Evolutionary conservation across 2,113 vertebrate genomes (phyloP).

Genomic region (Scytalopus superciliaris): DNA sequence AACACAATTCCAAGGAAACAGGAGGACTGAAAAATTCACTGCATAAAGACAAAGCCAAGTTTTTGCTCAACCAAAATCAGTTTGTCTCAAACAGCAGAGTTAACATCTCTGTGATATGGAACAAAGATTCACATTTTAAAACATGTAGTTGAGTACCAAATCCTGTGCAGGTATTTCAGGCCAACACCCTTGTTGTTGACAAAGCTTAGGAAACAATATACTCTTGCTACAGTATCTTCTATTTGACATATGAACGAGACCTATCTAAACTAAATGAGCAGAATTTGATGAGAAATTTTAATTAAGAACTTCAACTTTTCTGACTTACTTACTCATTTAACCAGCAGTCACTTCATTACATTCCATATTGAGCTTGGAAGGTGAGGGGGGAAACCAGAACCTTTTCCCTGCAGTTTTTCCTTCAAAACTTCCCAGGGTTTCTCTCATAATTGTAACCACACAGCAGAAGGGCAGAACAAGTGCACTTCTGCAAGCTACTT

Average conservation of each 20-base stretch:
- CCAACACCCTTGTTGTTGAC: background rate
- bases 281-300: background rate
- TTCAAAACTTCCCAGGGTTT: background rate
- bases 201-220: background rate
- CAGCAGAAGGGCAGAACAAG: background rate
- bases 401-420: background rate
- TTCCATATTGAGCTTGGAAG: background rate
- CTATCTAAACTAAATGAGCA: background rate
- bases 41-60: background rate
- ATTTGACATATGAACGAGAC: background rate
- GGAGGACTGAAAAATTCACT: background rate
- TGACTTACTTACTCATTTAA: background rate
- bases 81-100: background rate
- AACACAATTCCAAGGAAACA: background rate
- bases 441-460: background rate
- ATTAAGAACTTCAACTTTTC: background rate
- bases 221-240: background rate
- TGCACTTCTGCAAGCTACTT: background rate
- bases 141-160: background rate
- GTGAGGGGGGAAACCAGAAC: background rate
- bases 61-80: background rate
- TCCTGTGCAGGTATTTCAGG: background rate
- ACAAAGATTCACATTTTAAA: background rate
- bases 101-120: background rate
- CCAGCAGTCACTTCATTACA: background rate